Evolutionary conservation across 2,888 invertebrate genomes (phyloP), one percentile per base, ranked within the genome.

Genomic region (Hemithea aestivaria): DNA sequence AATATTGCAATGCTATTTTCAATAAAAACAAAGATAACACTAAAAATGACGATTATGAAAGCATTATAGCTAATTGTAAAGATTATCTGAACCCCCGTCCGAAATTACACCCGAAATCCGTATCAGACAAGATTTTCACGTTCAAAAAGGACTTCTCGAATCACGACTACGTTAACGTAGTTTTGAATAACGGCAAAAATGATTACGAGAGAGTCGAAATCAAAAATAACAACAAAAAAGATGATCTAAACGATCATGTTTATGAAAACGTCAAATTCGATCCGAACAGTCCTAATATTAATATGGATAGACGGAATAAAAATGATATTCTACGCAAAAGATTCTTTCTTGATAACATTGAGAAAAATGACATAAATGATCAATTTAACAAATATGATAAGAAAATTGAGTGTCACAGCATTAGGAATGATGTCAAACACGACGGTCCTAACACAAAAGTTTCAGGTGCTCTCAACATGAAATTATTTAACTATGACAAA

Each of bases 381-480:
- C 60, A 63, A 36, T 73, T 75, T 25, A 83, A 82, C 51, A 66
- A 66, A 27, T 71, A 73, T 27, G 66, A 58, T 3, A 83, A 80
- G 45, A 82, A 78, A 41, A 85, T 85, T 24, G 88, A 87, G 48
- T 87, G 85, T 27, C 80, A 80, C 46, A 85, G 79, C 27, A 87
- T 87, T 4, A 60, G 64, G 3, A 85, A 81, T 28, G 85, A 87
- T 39, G 72, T 85, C 2, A 74, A 73, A 0, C 78, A 82, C 50
- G 59, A 71, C 1, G 87, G 82, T 0, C 72, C 76, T 0, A 66
- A 79, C 22, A 72, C 83, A 0, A 80, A 80, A 56, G 85, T 85
- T 0, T 58, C 77, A 0, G 87, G 87, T 0, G 65, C 83, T 0
- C 33, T 87, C 0, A 85, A 84, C 40, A 78, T 87, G 73, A 87